Evolutionary conservation across 2,888 invertebrate species (phyloP).

Genomic region (Cataglyphis livida): DNA sequence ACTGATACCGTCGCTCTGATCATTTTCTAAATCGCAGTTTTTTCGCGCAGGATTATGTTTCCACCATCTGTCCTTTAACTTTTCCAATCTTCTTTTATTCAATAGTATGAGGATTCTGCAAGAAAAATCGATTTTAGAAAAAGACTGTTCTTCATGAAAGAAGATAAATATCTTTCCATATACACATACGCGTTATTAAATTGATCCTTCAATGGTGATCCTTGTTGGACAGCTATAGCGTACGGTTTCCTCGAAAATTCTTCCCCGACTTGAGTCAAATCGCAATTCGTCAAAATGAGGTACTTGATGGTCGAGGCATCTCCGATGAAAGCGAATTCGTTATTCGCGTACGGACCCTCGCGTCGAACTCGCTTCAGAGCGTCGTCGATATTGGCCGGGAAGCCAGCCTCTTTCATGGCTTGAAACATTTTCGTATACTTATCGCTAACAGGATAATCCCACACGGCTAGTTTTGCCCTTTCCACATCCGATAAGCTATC

Average conservation of each 20-base stretch:
- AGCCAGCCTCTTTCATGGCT: constrained; percentile 94
- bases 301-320: constrained; percentile 97
- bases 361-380: constrained; percentile 91
- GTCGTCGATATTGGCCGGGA: constrained; percentile 92
- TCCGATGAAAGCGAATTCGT: constrained; percentile 96
- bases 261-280: constrained; percentile 96
- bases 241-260: constrained; percentile 99
- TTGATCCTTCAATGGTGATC: constrained; percentile 96
- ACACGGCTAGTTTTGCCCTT: constrained; percentile 97
- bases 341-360: constrained; percentile 88
- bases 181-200: constrained; percentile 96
- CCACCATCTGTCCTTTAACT: constrained; percentile 99
- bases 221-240: constrained; percentile 98
- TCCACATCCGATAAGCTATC: constrained; percentile 96
- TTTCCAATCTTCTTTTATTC: constrained; percentile 97
- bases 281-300: constrained; percentile 93
- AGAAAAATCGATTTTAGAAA: constrained; percentile 13
- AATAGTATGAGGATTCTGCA: constrained; percentile 95
- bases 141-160: constrained; percentile 11
- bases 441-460: constrained; percentile 99
- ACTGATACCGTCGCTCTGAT: constrained; percentile 98
- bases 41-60: constrained; percentile 92
- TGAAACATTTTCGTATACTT: constrained; percentile 99
- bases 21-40: constrained; percentile 94
- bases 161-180: background rate